Percentiles rank a stretch among this genome's conserved stretches.
These are phyloP conservation scores for Manduca sexta DNA, from an alignment of 1,140 invertebrate species.

Conservation along the genomic window DNA sequence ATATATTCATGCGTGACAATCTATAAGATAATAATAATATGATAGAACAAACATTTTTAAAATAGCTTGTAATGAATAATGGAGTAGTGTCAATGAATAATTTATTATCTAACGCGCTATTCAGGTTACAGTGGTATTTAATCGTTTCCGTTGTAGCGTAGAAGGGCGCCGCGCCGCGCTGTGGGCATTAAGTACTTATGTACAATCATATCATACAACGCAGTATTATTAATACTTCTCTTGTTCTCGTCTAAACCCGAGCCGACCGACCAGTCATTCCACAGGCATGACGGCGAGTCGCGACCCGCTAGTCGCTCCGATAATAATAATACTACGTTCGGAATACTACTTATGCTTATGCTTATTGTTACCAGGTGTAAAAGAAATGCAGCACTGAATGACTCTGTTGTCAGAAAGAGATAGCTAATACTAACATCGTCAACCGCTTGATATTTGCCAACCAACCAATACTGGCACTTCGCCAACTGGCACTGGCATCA, in stretches of 20 bases:
- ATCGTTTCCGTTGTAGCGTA: no score
- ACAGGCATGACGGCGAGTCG: conserved; percentile 32
- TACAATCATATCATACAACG: no score
- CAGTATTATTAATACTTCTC: no score
- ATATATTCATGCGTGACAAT: no score
- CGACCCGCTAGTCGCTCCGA: no score
- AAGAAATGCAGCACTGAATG: conserved; percentile 18
- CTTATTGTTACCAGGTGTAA: conserved; percentile 4
- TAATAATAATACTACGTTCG: conserved; percentile 33
- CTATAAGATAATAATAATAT: no score
- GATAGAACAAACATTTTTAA: no score
- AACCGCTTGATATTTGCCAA: conserved; percentile 46
- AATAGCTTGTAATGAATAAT: no score
- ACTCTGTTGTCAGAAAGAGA: conserved; percentile 29
- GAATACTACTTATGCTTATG: conserved; percentile 25
- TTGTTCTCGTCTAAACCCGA: not conserved
- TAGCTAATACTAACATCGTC: conserved; percentile 17
- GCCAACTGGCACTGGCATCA: conserved; percentile 51
- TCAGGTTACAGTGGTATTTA: no score
- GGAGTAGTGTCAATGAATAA: no score
- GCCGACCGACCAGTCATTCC: conserved; percentile 47
- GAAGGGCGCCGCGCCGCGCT: not conserved
- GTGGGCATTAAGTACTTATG: not conserved
- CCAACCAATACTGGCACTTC: conserved; percentile 59
- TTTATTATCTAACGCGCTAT: no score